These are phyloP conservation scores for Zoanthus gigantus DNA, from an alignment of 92 coral and sea anemone genomes.

Conservation along the genomic window DNA sequence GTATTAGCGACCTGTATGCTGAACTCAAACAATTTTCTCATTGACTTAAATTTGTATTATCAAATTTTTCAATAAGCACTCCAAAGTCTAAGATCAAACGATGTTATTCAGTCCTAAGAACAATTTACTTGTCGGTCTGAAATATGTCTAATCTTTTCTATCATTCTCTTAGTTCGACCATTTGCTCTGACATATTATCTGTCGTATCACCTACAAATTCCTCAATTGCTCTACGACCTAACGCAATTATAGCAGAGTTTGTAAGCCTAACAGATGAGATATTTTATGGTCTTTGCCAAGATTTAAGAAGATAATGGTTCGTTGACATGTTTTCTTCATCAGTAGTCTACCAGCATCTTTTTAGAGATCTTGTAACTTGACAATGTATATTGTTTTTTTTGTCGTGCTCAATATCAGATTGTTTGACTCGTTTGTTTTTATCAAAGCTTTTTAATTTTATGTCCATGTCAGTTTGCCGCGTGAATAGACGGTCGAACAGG, in stretches of 20 bases:
- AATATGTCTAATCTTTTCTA: too few relatives aligned
- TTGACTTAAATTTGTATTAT: background rate
- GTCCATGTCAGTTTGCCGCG: background rate
- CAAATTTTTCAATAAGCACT: too few relatives aligned
- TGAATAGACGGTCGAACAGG: background rate
- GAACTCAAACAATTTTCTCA: background rate
- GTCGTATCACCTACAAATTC: too few relatives aligned
- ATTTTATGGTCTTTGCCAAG: background rate
- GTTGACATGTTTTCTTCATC: background rate
- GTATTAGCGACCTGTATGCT: background rate
- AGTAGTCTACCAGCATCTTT: background rate
- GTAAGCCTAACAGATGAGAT: background rate
- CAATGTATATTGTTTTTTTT: background rate
- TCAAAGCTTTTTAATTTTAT: background rate
- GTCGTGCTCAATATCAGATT: background rate
- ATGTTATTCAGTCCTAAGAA: too few relatives aligned
- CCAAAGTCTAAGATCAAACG: too few relatives aligned
- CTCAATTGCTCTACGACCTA: too few relatives aligned
- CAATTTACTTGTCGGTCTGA: too few relatives aligned
- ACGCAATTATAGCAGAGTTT: too few relatives aligned
- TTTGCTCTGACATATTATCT: too few relatives aligned
- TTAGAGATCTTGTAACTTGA: background rate
- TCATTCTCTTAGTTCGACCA: too few relatives aligned
- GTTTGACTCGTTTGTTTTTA: background rate
- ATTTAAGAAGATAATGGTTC: background rate